A percentile compares a stretch with the other conserved stretches of the same genome.
Evolutionary conservation across 2,113 vertebrate genomes (phyloP).

Genomic region (Felis chaus): DNA sequence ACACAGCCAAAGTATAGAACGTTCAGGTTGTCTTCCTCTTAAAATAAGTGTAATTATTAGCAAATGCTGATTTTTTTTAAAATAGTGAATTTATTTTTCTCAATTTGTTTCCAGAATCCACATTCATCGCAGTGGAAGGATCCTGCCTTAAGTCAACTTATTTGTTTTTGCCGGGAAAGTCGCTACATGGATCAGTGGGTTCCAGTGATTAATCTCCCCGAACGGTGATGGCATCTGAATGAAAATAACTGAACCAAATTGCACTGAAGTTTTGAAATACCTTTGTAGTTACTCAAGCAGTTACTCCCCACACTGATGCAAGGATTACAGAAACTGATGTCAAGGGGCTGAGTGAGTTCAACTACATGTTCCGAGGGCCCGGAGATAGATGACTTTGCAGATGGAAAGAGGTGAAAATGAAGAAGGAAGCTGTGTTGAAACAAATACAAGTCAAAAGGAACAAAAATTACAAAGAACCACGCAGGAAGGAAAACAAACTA

Average conservation of each 20-base stretch:
- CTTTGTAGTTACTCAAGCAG: slow-evolving; percentile 86
- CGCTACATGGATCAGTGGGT: slow-evolving; percentile 98
- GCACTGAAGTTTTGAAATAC: slow-evolving; percentile 87
- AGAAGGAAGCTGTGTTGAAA: slow-evolving; percentile 67
- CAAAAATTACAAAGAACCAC: slow-evolving; percentile 63
- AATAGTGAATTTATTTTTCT: neutral
- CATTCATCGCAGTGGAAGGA: slow-evolving; percentile 93
- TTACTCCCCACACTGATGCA: slow-evolving; percentile 78
- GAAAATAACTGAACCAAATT: slow-evolving; percentile 76
- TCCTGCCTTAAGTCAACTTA: slow-evolving; percentile 93
- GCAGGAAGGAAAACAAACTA: slow-evolving; percentile 55
- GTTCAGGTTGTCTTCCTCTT: neutral
- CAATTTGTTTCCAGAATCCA: slow-evolving; percentile 88
- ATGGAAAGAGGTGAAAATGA: slow-evolving; percentile 61
- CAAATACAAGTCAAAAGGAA: slow-evolving; percentile 61
- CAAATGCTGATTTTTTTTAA: neutral
- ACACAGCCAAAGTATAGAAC: neutral
- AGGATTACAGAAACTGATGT: slow-evolving; percentile 74
- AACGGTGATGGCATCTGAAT: slow-evolving; percentile 88
- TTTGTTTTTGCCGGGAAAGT: slow-evolving; percentile 95
- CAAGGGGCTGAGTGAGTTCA: slow-evolving; percentile 74
- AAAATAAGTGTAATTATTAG: neutral
- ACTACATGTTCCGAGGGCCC: slow-evolving; percentile 52
- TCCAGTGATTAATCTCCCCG: slow-evolving; percentile 94
- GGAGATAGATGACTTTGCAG: slow-evolving; percentile 65